These are phyloP conservation scores for Geopemphigus sp. DNA, from an alignment of 1,140 invertebrate genomes.

Conservation along the genomic window DNA sequence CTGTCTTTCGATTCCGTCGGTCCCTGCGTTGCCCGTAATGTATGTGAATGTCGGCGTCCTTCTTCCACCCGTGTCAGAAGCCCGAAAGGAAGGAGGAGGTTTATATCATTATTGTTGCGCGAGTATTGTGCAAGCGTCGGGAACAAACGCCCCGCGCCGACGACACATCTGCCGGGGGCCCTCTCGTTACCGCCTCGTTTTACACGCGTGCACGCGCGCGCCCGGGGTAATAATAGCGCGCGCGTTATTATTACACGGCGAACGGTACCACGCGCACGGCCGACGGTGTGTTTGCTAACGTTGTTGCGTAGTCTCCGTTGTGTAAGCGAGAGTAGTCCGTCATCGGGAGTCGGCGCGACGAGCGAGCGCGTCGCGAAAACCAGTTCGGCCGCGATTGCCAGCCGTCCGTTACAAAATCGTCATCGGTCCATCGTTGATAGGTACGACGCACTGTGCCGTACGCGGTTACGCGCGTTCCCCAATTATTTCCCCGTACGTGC, in stretches of 20 bases:
- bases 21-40: background rate
- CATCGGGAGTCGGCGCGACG: background rate
- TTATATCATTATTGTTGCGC: background rate
- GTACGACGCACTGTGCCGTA: too few species aligned
- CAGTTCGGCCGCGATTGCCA: too few species aligned
- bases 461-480: too few species aligned
- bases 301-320: too few species aligned
- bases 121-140: background rate
- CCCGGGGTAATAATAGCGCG: background rate
- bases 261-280: background rate
- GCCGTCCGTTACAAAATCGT: background rate
- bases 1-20: background rate
- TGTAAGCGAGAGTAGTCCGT: too few species aligned
- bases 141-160: background rate
- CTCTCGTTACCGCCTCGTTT: conserved; percentile 1
- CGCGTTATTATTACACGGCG: background rate
- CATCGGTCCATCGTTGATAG: background rate
- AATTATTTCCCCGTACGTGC: background rate
- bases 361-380: too few species aligned
- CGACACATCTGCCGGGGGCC: background rate
- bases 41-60: too few species aligned
- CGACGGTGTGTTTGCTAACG: too few species aligned
- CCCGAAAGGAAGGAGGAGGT: background rate
- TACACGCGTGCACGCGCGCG: background rate
- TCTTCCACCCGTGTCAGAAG: background rate